phyloP scores from a whole-genome alignment of 2,113 vertebrate species.

The Meles meles region DNA sequence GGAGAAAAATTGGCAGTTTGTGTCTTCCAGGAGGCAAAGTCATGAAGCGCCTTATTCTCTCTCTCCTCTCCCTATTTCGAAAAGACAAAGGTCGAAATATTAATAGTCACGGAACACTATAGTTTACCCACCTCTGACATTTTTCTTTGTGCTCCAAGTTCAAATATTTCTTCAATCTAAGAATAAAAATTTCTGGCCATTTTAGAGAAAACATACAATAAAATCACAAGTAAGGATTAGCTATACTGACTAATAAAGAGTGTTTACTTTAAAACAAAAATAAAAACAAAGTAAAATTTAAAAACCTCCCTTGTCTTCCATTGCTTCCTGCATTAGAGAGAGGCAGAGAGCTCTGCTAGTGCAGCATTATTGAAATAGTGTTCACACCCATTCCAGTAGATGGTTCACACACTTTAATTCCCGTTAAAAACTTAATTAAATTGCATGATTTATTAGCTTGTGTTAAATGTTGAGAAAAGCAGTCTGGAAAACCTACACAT shows the following conservation, averaged over 20 bases:
- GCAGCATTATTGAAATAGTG: not conserved
- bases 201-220: not conserved
- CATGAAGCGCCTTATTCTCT: not conserved
- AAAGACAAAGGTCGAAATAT: not conserved
- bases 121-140: not conserved
- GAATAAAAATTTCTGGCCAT: not conserved
- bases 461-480: constrained; percentile 65
- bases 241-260: constrained; percentile 65
- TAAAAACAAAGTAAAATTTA: not conserved
- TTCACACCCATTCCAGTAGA: constrained; percentile 54
- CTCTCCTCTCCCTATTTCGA: not conserved
- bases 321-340: not conserved
- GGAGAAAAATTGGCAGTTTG: not conserved
- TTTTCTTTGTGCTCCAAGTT: not conserved
- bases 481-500: constrained; percentile 24
- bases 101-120: not conserved
- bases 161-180: not conserved
- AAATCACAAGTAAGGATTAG: not conserved
- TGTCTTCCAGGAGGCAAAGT: not conserved
- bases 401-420: constrained; percentile 62
- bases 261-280: not conserved
- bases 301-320: not conserved
- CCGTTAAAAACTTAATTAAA: constrained; percentile 77
- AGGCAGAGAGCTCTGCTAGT: not conserved
- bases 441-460: constrained; percentile 63